Conservation (phyloP, 2,113 vertebrate species). For the Brachyistius frenatus region DNA sequence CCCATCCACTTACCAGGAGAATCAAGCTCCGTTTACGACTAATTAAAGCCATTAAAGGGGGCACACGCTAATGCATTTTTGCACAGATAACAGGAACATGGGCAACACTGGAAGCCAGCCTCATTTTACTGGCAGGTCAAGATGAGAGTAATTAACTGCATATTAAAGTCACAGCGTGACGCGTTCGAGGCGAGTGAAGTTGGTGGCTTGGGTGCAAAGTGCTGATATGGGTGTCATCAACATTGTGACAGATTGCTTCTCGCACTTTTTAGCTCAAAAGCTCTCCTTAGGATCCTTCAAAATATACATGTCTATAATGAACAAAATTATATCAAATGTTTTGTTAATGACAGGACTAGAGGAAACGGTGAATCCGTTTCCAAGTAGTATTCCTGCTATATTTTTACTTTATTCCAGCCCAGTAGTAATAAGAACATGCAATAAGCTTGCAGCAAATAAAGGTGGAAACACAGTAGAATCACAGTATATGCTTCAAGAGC, state of each 20-base stretch:
- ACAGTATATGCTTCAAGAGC: not conserved
- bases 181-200: slow-evolving; percentile 44
- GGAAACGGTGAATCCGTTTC: not conserved
- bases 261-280: slow-evolving; percentile 28
- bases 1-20: slow-evolving; percentile 72
- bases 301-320: not conserved
- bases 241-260: slow-evolving; percentile 32
- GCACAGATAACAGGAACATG: slow-evolving; percentile 72
- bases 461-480: no score
- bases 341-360: not conserved
- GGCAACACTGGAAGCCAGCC: slow-evolving; percentile 46
- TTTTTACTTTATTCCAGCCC: not conserved
- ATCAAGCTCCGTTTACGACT: slow-evolving; percentile 76
- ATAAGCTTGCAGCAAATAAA: not conserved
- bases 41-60: slow-evolving; percentile 82
- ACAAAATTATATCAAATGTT: slow-evolving; percentile 16
- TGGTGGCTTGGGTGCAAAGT: slow-evolving; percentile 35
- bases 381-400: not conserved
- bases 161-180: slow-evolving; percentile 67
- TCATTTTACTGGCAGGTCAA: slow-evolving; percentile 75
- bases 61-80: slow-evolving; percentile 71
- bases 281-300: slow-evolving; percentile 12
- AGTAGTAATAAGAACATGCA: not conserved
- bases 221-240: slow-evolving; percentile 53
- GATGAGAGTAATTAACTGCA: slow-evolving; percentile 78